A percentile compares a stretch with the other conserved stretches of the same genome.
Evolutionary conservation across 2,888 invertebrate genomes (phyloP).

Genomic region (Lissocephala sabroskyi): DNA sequence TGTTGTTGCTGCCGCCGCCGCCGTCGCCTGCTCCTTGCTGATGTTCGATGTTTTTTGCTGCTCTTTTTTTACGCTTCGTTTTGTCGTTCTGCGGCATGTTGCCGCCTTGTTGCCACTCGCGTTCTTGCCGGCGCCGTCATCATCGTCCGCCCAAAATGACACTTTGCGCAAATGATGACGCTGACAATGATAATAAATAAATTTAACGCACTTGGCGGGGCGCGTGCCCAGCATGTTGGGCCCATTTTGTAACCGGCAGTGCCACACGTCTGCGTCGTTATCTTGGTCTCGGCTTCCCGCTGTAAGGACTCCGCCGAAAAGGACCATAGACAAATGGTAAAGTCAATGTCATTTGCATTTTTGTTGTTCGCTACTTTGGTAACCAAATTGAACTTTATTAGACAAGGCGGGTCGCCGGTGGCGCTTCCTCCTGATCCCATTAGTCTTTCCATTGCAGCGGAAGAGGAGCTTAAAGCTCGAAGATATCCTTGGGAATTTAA

Average conservation of each 20-base stretch:
- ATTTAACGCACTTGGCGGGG: constrained; percentile 46
- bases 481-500: too few species aligned
- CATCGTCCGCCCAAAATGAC: constrained; percentile 31
- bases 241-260: neutral
- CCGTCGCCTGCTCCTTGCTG: neutral
- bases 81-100: constrained; percentile 55
- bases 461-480: too few species aligned
- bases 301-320: too few species aligned
- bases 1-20: constrained; percentile 25
- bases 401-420: too few species aligned
- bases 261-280: neutral
- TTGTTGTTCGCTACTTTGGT: neutral
- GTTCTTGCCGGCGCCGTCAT: constrained; percentile 8
- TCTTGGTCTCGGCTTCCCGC: too few species aligned
- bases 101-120: constrained; percentile 28
- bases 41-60: constrained; percentile 2
- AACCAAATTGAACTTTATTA: constrained; percentile 35
- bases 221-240: constrained; percentile 6
- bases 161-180: constrained; percentile 42
- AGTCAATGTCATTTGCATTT: constrained; percentile 36
- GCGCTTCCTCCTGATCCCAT: too few species aligned
- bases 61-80: constrained; percentile 33
- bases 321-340: neutral
- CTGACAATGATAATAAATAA: constrained; percentile 60
- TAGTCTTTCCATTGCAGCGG: too few species aligned